Conservation (phyloP, 2,888 invertebrate species). For the Entomobrya multifasciata region DNA sequence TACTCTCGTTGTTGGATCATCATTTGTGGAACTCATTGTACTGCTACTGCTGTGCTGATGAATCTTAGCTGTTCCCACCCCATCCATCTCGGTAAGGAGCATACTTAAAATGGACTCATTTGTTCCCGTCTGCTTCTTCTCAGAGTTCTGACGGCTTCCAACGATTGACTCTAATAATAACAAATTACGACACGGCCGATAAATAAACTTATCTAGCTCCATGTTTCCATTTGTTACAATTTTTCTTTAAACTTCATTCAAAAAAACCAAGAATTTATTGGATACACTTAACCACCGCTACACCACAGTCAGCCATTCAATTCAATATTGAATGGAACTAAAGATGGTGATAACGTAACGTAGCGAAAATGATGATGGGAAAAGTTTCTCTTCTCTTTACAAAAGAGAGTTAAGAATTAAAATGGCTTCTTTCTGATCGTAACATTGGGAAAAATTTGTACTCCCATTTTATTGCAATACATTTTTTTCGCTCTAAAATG, state of each 20-base stretch:
- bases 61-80: conserved; percentile 82
- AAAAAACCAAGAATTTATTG: too few species aligned
- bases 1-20: background rate
- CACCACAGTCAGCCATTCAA: conserved; percentile 15
- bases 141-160: conserved; percentile 80
- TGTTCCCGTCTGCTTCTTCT: conserved; percentile 78
- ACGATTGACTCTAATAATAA: conserved; percentile 81
- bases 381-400: conserved; percentile 21
- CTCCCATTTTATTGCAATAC: background rate
- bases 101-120: conserved; percentile 84
- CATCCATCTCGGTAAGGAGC: conserved; percentile 86
- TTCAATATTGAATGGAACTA: conserved; percentile 1
- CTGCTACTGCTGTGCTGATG: conserved; percentile 12
- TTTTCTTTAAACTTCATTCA: background rate
- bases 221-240: conserved; percentile 75
- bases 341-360: conserved; percentile 21
- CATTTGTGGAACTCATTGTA: background rate
- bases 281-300: background rate
- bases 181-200: conserved; percentile 44
- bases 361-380: background rate
- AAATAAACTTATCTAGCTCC: conserved; percentile 13
- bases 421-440: background rate
- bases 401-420: background rate
- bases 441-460: too few species aligned
- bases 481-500: background rate